Conservation (phyloP, 2,888 invertebrate genomes). For the Germaria angustata region DNA sequence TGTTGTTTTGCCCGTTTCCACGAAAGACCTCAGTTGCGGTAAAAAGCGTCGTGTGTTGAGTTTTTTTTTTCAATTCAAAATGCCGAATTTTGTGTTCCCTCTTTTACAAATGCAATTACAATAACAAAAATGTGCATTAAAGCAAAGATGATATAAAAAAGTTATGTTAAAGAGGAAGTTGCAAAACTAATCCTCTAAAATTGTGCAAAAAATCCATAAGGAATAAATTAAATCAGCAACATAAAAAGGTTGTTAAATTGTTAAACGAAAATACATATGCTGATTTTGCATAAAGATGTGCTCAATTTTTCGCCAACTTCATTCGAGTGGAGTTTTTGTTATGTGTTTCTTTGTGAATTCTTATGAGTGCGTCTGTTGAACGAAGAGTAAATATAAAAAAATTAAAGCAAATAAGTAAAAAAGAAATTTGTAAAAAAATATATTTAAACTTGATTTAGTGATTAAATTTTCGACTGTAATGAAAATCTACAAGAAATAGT, state of each 20-base stretch:
- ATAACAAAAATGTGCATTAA: conserved; percentile 54
- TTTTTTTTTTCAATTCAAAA: conserved; percentile 15
- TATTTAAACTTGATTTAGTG: conserved; percentile 10
- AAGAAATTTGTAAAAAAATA: no score
- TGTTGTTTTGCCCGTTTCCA: conserved; percentile 61
- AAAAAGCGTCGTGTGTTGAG: background rate
- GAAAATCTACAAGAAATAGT: background rate
- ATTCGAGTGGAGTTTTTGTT: conserved; percentile 5
- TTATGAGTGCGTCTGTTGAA: conserved; percentile 13
- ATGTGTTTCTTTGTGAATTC: conserved; percentile 21
- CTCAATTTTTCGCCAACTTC: conserved; percentile 14
- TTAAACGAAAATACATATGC: conserved; percentile 1
- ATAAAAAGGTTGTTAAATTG: background rate
- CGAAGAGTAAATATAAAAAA: conserved; percentile 4
- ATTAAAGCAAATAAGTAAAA: background rate
- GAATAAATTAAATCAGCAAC: conserved; percentile 8
- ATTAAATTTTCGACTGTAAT: background rate
- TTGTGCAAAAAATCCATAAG: background rate
- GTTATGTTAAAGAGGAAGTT: conserved; percentile 45
- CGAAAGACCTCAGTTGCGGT: conserved; percentile 14
- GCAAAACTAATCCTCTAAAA: conserved; percentile 35
- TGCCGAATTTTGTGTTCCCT: conserved; percentile 49
- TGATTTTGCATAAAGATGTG: conserved; percentile 7
- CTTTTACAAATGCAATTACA: conserved; percentile 57
- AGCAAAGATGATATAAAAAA: conserved; percentile 42